Base-by-base conservation (phyloP, 2,113 vertebrate species). In the Eira barbara region DNA sequence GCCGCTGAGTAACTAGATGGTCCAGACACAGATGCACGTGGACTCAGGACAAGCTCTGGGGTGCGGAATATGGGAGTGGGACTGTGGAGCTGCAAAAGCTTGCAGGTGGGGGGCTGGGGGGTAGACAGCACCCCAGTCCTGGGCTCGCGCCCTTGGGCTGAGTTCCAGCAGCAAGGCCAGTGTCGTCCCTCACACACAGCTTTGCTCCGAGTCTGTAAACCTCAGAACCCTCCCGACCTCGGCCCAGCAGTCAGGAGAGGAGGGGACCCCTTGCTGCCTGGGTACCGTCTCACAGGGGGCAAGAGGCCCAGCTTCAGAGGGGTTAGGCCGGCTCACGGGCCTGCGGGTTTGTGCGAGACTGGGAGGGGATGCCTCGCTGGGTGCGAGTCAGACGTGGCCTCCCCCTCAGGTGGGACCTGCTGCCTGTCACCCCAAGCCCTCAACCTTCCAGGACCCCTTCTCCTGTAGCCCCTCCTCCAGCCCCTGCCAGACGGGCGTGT, bases 261-360 rank as follows among this genome's bases (percentile, higher is more conserved):
- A 3, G 39, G 13, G 21, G 2, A 17, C 25, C 13, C 13, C 25
- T 47, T 2, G 27, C 74, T 0, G 4, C 27, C 45, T 8, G 15
- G 27, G 45, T 78, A 27, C 27, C 8, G 0, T 78, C 27, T 47
- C 4, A 20, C 17, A 49, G 42, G 27, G 73, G 73, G 17, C 73
- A 17, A 3, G 14, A 45, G 42, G 25, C 42, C 42, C 25, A 17
- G 42, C 6, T 8, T 15, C 13, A 27, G 27, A 31, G 45, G 45
- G 17, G 74, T 18, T 23, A 42, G 71, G 36, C 69, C 20, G 4
- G 69, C 69, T 71, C 69, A 20, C 8, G 29, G 63, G 13, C 29
- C 29, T 6, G 12, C 63, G 4, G 4, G 15, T 31, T 31, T 15
- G 17, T 5, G 29, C 0, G 17, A 49, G 29, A 3, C 29, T 15